Evolutionary conservation across 1,140 invertebrate genomes (phyloP), one percentile per base, ranked within the genome.

Genomic region (Drosophila nannoptera): DNA sequence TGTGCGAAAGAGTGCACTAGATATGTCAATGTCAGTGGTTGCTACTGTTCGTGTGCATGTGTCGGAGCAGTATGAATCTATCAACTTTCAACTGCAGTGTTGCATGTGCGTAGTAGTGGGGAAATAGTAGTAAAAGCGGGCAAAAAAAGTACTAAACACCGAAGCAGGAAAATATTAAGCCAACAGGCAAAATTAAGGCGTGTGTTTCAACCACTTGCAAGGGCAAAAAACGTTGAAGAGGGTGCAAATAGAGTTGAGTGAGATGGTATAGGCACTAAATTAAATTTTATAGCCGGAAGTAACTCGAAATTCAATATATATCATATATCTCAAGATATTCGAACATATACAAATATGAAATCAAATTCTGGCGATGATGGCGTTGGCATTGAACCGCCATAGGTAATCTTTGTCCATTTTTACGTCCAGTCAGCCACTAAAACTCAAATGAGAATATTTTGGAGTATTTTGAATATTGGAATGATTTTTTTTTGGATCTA

Each of bases 11-110:
- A 59, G 80, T 70, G 8, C 22, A 77, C 81, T 58, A 52, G 59
- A 74, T 53, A 16, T 77, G 81, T 84, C 77, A 84, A 77, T 86
- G 80, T 77, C 80, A 77, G 63, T 77, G 69, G 81, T 81, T 81
- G 77, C 68, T 77, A 33, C 36, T 42, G 16, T 66, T 29, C 16
- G 8, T 42, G 11, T 59, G 22, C 50, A 38, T 54, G 56, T 75
- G 71, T 52, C 46, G 40, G 80, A 86, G 66, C 60, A 61, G 77
- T 67, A 72, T 12, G 11, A 55, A 48, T 50, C 72, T 67, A 64
- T 50, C 42, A 43, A 59, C 60, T 64, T 62, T 66, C 52, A 76
- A 77, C 69, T 67, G 68, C 73, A 83, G 80, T 83, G 69, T 83
- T 83, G 80, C 59, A 73, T 77, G 65, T 52, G 32, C 35, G 54